These are phyloP conservation scores for Amphiura filiformis DNA, from an alignment of 35 echinoderm and acorn worm genomes.

Conservation along the genomic window DNA sequence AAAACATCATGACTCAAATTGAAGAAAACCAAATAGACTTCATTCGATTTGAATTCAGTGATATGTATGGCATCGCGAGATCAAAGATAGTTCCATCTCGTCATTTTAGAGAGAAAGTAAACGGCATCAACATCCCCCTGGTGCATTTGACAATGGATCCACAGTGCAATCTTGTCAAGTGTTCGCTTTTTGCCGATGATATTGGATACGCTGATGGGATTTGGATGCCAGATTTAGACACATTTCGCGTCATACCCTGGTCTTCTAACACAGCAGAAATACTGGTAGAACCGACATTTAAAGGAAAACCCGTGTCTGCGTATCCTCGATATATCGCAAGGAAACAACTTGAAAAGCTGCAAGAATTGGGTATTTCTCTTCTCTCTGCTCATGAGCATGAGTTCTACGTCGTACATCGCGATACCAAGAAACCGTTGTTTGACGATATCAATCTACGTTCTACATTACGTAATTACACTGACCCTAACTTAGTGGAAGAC, in stretches of 20 bases:
- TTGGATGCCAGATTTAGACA: constrained; percentile 62
- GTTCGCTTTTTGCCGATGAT: too few relatives aligned
- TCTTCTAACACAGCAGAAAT: constrained; percentile 45
- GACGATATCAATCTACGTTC: constrained; percentile 33
- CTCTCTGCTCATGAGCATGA: constrained; percentile 69
- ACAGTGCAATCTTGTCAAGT: too few relatives aligned
- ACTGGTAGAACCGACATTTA: constrained; percentile 17
- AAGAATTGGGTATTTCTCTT: constrained; percentile 34
- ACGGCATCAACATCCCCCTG: too few relatives aligned
- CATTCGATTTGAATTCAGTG: too few relatives aligned
- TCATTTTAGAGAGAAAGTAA: too few relatives aligned
- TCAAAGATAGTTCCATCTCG: too few relatives aligned
- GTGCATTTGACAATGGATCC: too few relatives aligned
- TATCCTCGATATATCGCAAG: constrained; percentile 56
- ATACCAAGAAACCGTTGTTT: constrained; percentile 42
- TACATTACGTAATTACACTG: constrained; percentile 52
- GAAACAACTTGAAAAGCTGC: constrained; percentile 42
- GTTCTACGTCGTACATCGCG: constrained; percentile 65
- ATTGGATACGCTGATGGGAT: constrained; percentile 54
- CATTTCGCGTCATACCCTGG: constrained; percentile 70
- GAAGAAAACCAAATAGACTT: too few relatives aligned
- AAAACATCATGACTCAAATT: too few relatives aligned
- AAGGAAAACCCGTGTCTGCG: not conserved
- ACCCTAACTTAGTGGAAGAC: constrained; percentile 44
- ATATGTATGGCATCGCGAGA: too few relatives aligned